Conservation (phyloP, 2,888 invertebrate species). For the Margaritifera margaritifera region DNA sequence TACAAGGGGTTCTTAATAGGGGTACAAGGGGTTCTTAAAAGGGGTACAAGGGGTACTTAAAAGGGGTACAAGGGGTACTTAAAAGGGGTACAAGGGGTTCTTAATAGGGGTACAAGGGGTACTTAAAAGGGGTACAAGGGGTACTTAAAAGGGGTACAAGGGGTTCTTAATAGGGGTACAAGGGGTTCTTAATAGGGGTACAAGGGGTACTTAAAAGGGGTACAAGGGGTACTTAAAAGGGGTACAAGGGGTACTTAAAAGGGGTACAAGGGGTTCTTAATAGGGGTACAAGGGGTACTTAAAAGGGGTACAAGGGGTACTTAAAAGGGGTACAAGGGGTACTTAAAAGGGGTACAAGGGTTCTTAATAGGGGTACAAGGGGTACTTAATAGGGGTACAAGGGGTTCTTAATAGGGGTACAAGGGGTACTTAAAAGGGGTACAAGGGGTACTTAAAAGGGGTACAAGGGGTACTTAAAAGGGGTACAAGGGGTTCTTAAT, state of each 20-base stretch:
- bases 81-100: too few relatives aligned
- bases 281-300: neutral
- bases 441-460: neutral
- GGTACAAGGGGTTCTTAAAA: neutral
- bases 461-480: neutral
- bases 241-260: neutral
- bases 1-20: too few relatives aligned
- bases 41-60: neutral
- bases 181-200: too few relatives aligned
- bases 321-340: neutral
- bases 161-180: too few relatives aligned
- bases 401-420: too few relatives aligned
- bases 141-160: neutral
- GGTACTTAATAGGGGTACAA: neutral
- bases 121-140: neutral
- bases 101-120: too few relatives aligned
- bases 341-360: too few relatives aligned
- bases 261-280: too few relatives aligned
- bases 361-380: too few relatives aligned
- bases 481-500: too few relatives aligned
- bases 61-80: neutral
- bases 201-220: neutral
- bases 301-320: accelerated
- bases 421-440: neutral
- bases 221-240: neutral